Evolutionary conservation across 2,797 vertebrate species (phyloP).

Genomic region (Siniperca obscura): DNA sequence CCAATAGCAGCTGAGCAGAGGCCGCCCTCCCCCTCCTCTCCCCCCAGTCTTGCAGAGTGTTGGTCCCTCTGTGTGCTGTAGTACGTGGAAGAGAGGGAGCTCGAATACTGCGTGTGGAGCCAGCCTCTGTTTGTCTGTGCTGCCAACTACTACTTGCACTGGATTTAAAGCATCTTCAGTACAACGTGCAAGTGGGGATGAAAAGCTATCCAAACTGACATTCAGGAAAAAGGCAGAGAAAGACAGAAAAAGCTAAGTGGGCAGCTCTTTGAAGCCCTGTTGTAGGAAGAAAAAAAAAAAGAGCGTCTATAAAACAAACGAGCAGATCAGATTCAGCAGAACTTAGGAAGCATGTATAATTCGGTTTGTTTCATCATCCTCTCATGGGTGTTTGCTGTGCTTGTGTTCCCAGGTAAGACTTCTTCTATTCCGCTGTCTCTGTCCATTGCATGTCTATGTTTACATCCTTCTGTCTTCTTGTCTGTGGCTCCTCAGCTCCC

Average conservation of each 20-base stretch:
- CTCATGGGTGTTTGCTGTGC: slow-evolving; percentile 83
- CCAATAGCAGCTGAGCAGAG: slow-evolving; percentile 72
- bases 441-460: slow-evolving; percentile 40
- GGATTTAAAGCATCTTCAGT: slow-evolving; percentile 81
- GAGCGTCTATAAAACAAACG: slow-evolving; percentile 54
- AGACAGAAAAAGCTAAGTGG: slow-evolving; percentile 46
- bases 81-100: slow-evolving; percentile 71
- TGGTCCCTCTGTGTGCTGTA: slow-evolving; percentile 75
- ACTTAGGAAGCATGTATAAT: slow-evolving; percentile 84
- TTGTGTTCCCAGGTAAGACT: slow-evolving; percentile 87
- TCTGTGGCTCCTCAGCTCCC: slow-evolving; percentile 36
- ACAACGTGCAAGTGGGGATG: slow-evolving; percentile 57
- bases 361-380: slow-evolving; percentile 83
- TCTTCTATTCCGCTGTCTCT: slow-evolving; percentile 39
- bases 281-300: slow-evolving; percentile 60
- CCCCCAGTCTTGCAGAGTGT: slow-evolving; percentile 72
- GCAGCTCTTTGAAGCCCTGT: slow-evolving; percentile 57
- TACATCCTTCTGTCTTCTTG: slow-evolving; percentile 26
- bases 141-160: slow-evolving; percentile 78
- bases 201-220: slow-evolving; percentile 69
- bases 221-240: slow-evolving; percentile 39
- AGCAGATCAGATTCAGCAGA: slow-evolving; percentile 64
- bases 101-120: slow-evolving; percentile 77
- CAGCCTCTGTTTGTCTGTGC: slow-evolving; percentile 58
- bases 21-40: slow-evolving; percentile 41